Evolutionary conservation across 2,113 vertebrate species (phyloP).

Genomic region (Gobius niger): DNA sequence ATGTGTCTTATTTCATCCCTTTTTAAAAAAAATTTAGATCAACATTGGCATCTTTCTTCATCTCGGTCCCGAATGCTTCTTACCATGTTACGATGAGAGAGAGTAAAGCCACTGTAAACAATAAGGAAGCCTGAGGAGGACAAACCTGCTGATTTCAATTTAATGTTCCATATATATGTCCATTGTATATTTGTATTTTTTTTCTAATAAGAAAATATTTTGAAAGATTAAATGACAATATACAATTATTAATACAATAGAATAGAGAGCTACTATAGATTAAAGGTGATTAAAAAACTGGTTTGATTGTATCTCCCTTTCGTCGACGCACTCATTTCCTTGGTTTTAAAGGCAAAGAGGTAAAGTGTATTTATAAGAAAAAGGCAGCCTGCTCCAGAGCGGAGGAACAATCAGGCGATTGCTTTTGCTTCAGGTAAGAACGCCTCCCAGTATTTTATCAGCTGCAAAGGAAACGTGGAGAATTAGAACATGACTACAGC

Average conservation of each 20-base stretch:
- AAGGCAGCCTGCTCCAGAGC: conserved; percentile 73
- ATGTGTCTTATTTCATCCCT: conserved; percentile 45
- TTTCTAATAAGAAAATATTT: conserved; percentile 94
- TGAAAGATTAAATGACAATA: conserved; percentile 86
- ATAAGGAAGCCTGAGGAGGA: conserved; percentile 54
- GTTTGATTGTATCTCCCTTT: conserved; percentile 75
- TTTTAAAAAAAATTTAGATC: conserved; percentile 33
- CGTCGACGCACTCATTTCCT: conserved; percentile 50
- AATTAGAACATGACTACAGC: neutral
- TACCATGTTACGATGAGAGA: conserved; percentile 28
- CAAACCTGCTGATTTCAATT: conserved; percentile 18
- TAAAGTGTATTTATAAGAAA: conserved; percentile 79
- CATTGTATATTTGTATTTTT: conserved; percentile 41
- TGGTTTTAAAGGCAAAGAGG: conserved; percentile 83
- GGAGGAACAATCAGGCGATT: conserved; percentile 83
- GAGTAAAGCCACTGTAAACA: conserved; percentile 54
- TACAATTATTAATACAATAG: conserved; percentile 79
- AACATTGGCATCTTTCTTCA: conserved; percentile 38
- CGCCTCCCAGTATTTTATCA: conserved; percentile 98
- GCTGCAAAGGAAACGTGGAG: conserved; percentile 67
- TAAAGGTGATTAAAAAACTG: conserved; percentile 69
- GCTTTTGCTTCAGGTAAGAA: conserved; percentile 98
- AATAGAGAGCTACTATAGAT: conserved; percentile 72
- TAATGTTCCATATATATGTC: conserved; percentile 12
- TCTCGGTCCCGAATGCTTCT: conserved; percentile 39